Percentiles rank a stretch among this genome's conserved stretches.
These are phyloP conservation scores for Crax fasciolata DNA, from an alignment of 2,797 vertebrate species.

Conservation along the genomic window DNA sequence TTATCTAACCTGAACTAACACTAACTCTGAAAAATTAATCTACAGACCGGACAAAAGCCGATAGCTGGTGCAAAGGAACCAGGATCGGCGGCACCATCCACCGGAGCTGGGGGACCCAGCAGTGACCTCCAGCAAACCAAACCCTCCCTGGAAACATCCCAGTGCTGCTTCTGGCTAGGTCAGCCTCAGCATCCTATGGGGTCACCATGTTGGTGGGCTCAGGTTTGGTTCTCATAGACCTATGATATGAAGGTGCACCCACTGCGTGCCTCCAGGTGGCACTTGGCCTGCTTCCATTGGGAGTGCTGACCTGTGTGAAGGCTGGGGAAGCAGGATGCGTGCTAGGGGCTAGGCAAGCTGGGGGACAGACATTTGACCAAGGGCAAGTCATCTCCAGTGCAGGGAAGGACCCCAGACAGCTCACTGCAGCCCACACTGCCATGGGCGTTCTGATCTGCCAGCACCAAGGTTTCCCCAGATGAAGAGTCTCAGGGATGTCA, in stretches of 20 bases:
- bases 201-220: not conserved
- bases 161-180: not conserved
- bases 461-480: not conserved
- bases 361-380: not conserved
- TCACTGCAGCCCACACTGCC: not conserved
- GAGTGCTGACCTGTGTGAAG: not conserved
- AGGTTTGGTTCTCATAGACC: not conserved
- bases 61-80: constrained; percentile 16
- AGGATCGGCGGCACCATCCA: not conserved
- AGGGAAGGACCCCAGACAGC: not conserved
- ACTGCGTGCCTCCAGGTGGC: not conserved
- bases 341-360: no score
- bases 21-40: constrained; percentile 85
- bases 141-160: not conserved
- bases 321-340: not conserved
- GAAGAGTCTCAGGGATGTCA: not conserved
- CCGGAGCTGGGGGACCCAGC: not conserved
- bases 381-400: not conserved
- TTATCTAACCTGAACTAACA: constrained; percentile 87
- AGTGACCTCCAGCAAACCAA: not conserved
- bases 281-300: not conserved
- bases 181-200: not conserved
- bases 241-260: not conserved
- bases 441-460: not conserved
- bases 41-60: constrained; percentile 78